These are phyloP conservation scores for Enchytraeus crypticus DNA, from an alignment of 2,888 invertebrate genomes.

Conservation along the genomic window DNA sequence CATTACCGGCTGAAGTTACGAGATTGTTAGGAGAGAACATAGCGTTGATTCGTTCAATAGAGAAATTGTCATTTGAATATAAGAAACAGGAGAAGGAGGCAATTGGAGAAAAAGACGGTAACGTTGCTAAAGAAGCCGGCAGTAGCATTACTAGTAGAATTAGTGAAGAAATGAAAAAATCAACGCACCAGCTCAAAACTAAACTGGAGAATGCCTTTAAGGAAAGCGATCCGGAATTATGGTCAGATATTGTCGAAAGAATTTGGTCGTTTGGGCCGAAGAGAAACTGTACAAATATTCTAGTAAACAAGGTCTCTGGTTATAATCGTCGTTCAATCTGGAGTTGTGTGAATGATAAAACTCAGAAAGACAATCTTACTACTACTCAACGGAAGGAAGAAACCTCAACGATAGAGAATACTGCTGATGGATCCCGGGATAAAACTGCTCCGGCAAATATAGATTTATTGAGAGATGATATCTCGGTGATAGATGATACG, in stretches of 20 bases:
- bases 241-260: constrained; percentile 43
- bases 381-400: not conserved
- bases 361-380: not conserved
- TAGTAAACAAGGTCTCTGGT: constrained; percentile 69
- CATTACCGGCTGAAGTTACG: constrained; percentile 66
- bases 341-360: constrained; percentile 21
- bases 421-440: too few relatives aligned
- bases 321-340: constrained; percentile 56
- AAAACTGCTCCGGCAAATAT: too few relatives aligned
- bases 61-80: constrained; percentile 38
- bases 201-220: constrained; percentile 58
- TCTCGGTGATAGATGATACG: too few relatives aligned
- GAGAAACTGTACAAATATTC: constrained; percentile 76
- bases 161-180: constrained; percentile 29
- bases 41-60: constrained; percentile 63
- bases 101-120: too few relatives aligned
- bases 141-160: not conserved
- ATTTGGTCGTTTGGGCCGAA: constrained; percentile 88
- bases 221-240: constrained; percentile 54
- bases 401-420: too few relatives aligned
- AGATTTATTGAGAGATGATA: too few relatives aligned
- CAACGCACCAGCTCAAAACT: constrained; percentile 49
- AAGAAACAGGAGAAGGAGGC: not conserved
- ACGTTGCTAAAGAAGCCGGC: too few relatives aligned
- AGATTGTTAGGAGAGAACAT: constrained; percentile 63